Evolutionary conservation across 35 echinoderm and acorn worm species (phyloP).

Genomic region (Anneissia japonica): DNA sequence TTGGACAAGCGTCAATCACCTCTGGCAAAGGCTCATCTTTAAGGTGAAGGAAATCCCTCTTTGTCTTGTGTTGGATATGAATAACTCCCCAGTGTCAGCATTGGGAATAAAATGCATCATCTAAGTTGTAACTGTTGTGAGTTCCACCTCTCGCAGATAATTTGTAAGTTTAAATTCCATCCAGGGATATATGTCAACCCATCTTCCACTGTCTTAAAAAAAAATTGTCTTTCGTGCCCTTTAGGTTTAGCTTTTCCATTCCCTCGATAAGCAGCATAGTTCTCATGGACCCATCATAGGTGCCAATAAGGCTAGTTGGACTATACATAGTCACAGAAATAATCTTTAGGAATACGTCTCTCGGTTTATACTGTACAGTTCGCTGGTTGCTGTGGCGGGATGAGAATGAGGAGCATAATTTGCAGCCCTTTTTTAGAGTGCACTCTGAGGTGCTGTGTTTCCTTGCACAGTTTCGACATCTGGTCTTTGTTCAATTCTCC

Average conservation of each 20-base stretch:
- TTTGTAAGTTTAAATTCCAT: neutral
- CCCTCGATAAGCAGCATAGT: conserved; percentile 8
- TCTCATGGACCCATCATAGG: conserved; percentile 41
- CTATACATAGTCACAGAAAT: neutral
- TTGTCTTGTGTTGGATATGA: neutral
- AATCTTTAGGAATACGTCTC: neutral
- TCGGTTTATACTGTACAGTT: neutral
- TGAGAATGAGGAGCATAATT: neutral
- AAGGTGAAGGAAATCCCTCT: too few species aligned
- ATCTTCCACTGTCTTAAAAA: conserved; percentile 5
- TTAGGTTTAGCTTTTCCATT: conserved; percentile 1
- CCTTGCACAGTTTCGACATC: neutral
- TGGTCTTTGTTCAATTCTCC: neutral
- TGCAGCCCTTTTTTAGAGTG: neutral
- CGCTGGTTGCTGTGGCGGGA: neutral
- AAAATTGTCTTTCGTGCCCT: neutral
- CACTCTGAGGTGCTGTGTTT: neutral
- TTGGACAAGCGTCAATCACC: neutral
- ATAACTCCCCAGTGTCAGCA: neutral
- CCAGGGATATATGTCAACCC: neutral
- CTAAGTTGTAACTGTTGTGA: neutral
- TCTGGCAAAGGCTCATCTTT: neutral
- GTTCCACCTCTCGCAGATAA: neutral
- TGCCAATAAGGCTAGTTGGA: neutral
- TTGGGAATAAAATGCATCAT: neutral